A percentile compares a stretch with the other conserved stretches of the same genome.
Conservation (phyloP, 2,888 invertebrate genomes). For the Euzophera pinguis region DNA sequence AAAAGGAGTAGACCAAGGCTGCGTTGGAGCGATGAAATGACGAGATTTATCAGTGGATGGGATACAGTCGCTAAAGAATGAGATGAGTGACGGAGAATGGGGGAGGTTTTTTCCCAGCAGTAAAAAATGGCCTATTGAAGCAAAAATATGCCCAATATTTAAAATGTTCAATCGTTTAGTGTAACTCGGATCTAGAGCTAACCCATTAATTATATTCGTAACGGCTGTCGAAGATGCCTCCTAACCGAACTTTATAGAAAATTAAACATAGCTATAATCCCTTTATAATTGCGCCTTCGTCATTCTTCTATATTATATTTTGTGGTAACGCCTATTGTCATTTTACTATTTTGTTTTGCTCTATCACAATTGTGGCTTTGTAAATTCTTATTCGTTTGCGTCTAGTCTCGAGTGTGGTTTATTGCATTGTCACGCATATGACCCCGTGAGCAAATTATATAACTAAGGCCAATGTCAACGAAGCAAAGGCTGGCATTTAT, state of each 20-base stretch:
- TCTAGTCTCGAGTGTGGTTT: no score
- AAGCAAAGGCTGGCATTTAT: no score
- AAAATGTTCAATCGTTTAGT: slow-evolving; percentile 21
- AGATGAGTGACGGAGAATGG: no score
- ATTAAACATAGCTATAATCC: slow-evolving; percentile 18
- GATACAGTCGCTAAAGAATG: no score
- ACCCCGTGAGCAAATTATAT: background rate
- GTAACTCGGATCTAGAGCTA: slow-evolving; percentile 38
- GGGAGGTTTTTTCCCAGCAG: no score
- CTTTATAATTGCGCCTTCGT: slow-evolving; percentile 13
- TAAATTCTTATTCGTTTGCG: background rate
- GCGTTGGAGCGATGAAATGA: no score
- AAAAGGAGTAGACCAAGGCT: no score
- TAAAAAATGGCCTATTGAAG: no score
- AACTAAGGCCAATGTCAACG: no score
- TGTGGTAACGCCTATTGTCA: background rate
- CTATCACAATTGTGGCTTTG: background rate
- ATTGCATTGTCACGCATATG: no score
- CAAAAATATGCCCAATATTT: background rate
- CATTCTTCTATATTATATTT: slow-evolving; percentile 6
- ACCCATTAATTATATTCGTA: slow-evolving; percentile 66
- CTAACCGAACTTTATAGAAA: slow-evolving; percentile 44
- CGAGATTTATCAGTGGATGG: no score
- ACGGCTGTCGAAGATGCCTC: slow-evolving; percentile 66
- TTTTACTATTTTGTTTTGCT: background rate